Conservation (phyloP, 2,113 vertebrate species). For the Leuciscus idus region DNA sequence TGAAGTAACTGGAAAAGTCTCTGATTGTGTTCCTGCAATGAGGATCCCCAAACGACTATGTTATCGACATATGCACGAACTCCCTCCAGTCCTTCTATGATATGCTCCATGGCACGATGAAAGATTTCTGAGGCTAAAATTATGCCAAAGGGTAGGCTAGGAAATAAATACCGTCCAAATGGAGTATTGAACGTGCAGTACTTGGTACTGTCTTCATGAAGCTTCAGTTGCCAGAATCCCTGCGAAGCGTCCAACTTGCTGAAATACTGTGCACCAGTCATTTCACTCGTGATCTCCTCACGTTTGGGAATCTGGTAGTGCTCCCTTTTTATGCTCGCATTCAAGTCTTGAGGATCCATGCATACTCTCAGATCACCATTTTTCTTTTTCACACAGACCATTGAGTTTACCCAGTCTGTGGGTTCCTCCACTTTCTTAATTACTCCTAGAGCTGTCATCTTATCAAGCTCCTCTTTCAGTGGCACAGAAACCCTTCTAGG, state of each 20-base stretch:
- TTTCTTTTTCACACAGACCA: background rate
- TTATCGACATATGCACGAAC: conserved; percentile 40
- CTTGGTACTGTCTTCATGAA: conserved; percentile 32
- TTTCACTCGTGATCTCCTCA: too few species aligned
- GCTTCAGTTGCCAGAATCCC: conserved; percentile 54
- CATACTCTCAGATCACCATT: conserved; percentile 12
- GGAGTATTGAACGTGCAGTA: background rate
- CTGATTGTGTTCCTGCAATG: conserved; percentile 32
- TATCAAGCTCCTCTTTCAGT: too few species aligned
- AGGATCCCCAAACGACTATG: conserved; percentile 11
- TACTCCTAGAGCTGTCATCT: conserved; percentile 15
- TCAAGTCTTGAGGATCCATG: conserved; percentile 15
- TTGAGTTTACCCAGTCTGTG: background rate
- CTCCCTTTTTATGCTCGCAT: conserved; percentile 11
- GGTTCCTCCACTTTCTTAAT: conserved; percentile 20
- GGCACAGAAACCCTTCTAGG: background rate
- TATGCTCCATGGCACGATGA: conserved; percentile 42
- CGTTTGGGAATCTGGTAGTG: conserved; percentile 4
- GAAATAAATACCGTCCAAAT: conserved; percentile 27
- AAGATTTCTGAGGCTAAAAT: conserved; percentile 44
- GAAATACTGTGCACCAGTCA: too few species aligned
- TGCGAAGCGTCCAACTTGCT: conserved; percentile 44
- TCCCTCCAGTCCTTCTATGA: conserved; percentile 29
- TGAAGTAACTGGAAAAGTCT: conserved; percentile 18
- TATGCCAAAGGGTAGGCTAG: conserved; percentile 25